A percentile compares a stretch with the other conserved stretches of the same genome.
Evolutionary conservation across 1,140 invertebrate species (phyloP).

Genomic region (Cyrtorhinus lividipennis): DNA sequence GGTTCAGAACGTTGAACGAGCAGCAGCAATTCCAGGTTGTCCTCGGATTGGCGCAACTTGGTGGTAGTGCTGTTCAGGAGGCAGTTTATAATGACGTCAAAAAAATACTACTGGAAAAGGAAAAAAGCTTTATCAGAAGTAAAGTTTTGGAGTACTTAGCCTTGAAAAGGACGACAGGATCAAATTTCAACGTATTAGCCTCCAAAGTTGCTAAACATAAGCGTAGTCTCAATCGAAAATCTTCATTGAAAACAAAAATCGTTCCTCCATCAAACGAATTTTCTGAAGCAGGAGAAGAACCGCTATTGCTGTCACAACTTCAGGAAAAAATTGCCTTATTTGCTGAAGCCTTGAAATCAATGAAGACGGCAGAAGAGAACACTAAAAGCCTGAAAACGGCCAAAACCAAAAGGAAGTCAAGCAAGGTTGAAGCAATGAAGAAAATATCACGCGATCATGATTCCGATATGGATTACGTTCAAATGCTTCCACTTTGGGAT

Average conservation of each 20-base stretch:
- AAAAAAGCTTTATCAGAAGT: background rate
- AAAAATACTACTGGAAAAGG: background rate
- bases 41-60: background rate
- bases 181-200: background rate
- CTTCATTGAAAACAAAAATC: too few species aligned
- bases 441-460: background rate
- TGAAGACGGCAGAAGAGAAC: too few species aligned
- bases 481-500: background rate
- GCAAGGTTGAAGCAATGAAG: too few species aligned
- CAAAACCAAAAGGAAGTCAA: too few species aligned
- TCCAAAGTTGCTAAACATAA: background rate
- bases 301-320: background rate
- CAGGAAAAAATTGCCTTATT: background rate
- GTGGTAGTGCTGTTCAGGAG: background rate
- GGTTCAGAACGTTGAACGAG: background rate
- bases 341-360: background rate
- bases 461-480: background rate
- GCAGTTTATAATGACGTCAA: background rate
- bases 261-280: too few species aligned
- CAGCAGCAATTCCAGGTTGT: background rate
- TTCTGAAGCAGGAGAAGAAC: background rate
- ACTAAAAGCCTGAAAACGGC: too few species aligned
- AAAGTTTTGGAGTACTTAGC: background rate
- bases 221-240: background rate
- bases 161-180: background rate